Evolutionary conservation across 2,888 invertebrate species (phyloP).

Genomic region (Lasioglossum pauxillum): DNA sequence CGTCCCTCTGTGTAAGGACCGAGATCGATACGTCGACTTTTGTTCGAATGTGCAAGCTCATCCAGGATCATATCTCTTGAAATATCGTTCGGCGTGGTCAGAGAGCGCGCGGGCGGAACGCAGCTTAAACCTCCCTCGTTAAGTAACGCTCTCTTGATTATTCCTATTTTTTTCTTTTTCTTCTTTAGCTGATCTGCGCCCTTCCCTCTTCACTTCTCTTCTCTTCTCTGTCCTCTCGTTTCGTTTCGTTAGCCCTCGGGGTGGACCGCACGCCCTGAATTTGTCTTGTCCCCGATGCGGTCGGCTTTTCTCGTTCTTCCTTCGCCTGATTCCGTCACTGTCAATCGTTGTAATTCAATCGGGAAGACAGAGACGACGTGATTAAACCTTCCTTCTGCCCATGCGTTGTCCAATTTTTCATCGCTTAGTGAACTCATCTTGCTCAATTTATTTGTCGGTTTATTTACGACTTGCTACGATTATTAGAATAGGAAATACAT

Average conservation of each 20-base stretch:
- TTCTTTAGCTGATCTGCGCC: background rate
- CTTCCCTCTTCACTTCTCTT: conserved; percentile 12
- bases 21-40: conserved; percentile 61
- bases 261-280: conserved; percentile 42
- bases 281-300: conserved; percentile 47
- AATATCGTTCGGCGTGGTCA: conserved; percentile 58
- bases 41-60: conserved; percentile 65
- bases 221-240: conserved; percentile 18
- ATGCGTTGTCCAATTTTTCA: background rate
- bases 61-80: conserved; percentile 65
- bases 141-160: conserved; percentile 53
- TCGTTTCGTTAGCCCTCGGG: conserved; percentile 5
- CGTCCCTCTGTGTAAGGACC: conserved; percentile 15
- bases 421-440: background rate
- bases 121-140: conserved; percentile 64
- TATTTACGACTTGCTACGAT: too few species aligned
- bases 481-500: too few species aligned
- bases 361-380: background rate
- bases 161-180: conserved; percentile 26
- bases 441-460: background rate
- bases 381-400: background rate
- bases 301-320: conserved; percentile 28
- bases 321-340: conserved; percentile 1
- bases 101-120: conserved; percentile 57
- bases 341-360: conserved; percentile 1